These are phyloP conservation scores for Frankliniella intonsa DNA, from an alignment of 2,888 invertebrate species.

Conservation along the genomic window DNA sequence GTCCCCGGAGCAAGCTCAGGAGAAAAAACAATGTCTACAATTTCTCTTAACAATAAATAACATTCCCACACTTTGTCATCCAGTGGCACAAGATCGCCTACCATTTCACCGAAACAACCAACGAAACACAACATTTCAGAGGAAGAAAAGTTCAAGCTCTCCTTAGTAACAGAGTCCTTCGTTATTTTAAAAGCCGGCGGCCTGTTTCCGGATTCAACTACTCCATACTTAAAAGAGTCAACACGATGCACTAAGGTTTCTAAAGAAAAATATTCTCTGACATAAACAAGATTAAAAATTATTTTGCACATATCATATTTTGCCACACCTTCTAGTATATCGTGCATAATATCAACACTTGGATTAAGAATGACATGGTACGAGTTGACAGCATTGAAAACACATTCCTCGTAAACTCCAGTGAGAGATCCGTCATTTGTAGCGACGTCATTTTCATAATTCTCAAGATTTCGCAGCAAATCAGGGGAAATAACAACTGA, in stretches of 20 bases:
- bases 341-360: slow-evolving; percentile 40
- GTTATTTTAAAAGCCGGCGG: not conserved
- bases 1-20: not conserved
- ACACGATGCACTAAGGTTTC: not conserved
- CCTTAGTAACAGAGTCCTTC: not conserved
- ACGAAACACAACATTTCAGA: not conserved
- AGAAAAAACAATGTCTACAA: not conserved
- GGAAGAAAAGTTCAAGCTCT: not conserved
- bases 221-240: not conserved
- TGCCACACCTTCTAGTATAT: slow-evolving; percentile 38
- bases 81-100: too few relatives aligned
- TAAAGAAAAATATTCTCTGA: not conserved
- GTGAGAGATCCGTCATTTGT: slow-evolving; percentile 31
- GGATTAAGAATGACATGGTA: slow-evolving; percentile 38
- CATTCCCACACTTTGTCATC: too few relatives aligned
- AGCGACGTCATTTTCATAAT: not conserved
- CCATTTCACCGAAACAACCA: not conserved
- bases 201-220: not conserved
- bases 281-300: not conserved
- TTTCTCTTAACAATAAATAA: not conserved
- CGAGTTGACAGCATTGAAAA: slow-evolving; percentile 36
- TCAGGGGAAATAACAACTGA: not conserved
- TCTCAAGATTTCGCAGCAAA: not conserved
- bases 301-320: slow-evolving; percentile 35
- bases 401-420: slow-evolving; percentile 37